Percentiles rank a stretch among this genome's conserved stretches.
These are phyloP conservation scores for Channa maculata DNA, from an alignment of 2,113 vertebrate genomes.

Conservation along the genomic window DNA sequence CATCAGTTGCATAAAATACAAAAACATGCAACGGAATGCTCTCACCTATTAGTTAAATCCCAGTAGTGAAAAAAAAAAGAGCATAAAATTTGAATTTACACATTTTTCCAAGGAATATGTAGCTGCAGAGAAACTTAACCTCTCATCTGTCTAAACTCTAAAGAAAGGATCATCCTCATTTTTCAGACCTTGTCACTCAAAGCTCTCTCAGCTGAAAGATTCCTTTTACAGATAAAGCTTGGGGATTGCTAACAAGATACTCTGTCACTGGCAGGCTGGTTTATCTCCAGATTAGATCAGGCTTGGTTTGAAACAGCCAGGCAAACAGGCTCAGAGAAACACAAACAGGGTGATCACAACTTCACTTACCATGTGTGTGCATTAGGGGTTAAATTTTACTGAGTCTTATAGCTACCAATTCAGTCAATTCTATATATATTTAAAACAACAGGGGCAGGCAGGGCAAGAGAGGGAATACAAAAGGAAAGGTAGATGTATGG, in stretches of 20 bases:
- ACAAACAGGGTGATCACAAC: constrained; percentile 35
- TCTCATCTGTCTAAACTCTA: constrained; percentile 53
- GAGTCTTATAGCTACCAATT: constrained; percentile 46
- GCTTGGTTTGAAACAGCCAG: constrained; percentile 51
- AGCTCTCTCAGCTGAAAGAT: constrained; percentile 65
- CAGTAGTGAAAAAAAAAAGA: background rate
- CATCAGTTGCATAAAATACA: no score
- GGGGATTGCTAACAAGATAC: constrained; percentile 62
- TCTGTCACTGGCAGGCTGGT: constrained; percentile 66
- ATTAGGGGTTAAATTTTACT: constrained; percentile 61
- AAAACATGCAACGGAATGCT: no score
- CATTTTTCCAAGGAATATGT: constrained; percentile 26
- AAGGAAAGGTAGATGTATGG: constrained; percentile 3
- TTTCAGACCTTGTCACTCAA: constrained; percentile 57
- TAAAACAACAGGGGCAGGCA: constrained; percentile 10
- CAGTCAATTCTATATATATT: no score
- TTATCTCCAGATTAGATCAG: constrained; percentile 71
- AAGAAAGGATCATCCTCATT: constrained; percentile 59
- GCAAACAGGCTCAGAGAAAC: constrained; percentile 34
- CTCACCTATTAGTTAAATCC: no score
- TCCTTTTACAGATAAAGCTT: constrained; percentile 67
- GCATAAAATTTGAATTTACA: constrained; percentile 17
- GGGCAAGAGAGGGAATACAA: constrained; percentile 6
- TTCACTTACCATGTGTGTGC: constrained; percentile 15
- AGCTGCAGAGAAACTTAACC: constrained; percentile 27